Percentiles rank a stretch among this genome's conserved stretches.
phyloP scores from a whole-genome alignment of 92 coral and sea anemone genomes.

The Umimayanthus kanabou region DNA sequence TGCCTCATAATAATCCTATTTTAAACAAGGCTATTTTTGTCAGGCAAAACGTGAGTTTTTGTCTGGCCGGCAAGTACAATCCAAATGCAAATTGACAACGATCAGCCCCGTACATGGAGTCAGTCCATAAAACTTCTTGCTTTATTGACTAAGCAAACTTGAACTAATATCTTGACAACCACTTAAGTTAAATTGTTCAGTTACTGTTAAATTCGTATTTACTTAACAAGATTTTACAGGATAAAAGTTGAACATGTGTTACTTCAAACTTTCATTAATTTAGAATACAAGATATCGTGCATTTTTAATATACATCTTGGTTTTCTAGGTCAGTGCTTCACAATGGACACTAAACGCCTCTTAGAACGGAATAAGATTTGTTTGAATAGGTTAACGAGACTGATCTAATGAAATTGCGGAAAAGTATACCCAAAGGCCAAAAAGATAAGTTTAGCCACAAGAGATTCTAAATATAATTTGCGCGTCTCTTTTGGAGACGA shows the following conservation, averaged over 20 bases:
- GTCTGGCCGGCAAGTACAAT: slow-evolving; percentile 43
- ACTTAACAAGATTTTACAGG: slow-evolving; percentile 24
- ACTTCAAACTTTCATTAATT: slow-evolving; percentile 30
- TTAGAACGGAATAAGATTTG: slow-evolving; percentile 40
- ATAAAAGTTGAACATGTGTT: slow-evolving; percentile 40
- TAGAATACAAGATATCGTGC: slow-evolving; percentile 38
- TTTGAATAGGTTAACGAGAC: slow-evolving; percentile 47
- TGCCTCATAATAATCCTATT: slow-evolving; percentile 26
- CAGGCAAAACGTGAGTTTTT: slow-evolving; percentile 43
- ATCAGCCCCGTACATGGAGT: not conserved
- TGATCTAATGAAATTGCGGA: slow-evolving; percentile 41
- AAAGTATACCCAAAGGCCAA: slow-evolving; percentile 47
- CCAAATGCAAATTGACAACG: slow-evolving; percentile 38
- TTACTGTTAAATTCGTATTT: slow-evolving; percentile 23
- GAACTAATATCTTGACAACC: slow-evolving; percentile 14
- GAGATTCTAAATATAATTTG: slow-evolving; percentile 40
- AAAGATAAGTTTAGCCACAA: slow-evolving; percentile 34
- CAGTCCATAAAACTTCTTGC: not conserved
- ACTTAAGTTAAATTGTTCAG: slow-evolving; percentile 29
- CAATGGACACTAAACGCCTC: slow-evolving; percentile 41
- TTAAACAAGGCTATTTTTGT: slow-evolving; percentile 32
- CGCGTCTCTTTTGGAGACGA: slow-evolving; percentile 33
- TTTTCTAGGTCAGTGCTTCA: slow-evolving; percentile 49
- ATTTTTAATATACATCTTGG: slow-evolving; percentile 39
- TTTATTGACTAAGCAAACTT: slow-evolving; percentile 10